Evolutionary conservation across 2,797 vertebrate genomes (phyloP).

Genomic region (Stomatorhinus walkeri): DNA sequence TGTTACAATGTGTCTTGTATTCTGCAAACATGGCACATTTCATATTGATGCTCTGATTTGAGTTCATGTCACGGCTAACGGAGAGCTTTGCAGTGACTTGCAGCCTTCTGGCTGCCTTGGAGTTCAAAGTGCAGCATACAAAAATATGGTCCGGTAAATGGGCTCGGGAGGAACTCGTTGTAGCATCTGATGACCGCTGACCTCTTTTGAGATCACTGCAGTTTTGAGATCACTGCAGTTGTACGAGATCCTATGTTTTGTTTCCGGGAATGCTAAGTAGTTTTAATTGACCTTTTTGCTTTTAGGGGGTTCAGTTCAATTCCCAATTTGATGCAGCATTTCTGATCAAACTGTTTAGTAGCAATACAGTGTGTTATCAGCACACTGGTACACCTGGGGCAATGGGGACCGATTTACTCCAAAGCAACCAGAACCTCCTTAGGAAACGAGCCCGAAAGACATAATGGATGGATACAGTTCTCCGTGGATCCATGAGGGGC

Average conservation of each 20-base stretch:
- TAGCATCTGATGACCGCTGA: not conserved
- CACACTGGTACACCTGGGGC: not conserved
- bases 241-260: not conserved
- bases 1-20: not conserved
- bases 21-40: not conserved
- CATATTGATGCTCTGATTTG: not conserved
- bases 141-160: not conserved
- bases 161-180: not conserved
- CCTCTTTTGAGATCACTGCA: not conserved
- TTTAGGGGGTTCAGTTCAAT: not conserved
- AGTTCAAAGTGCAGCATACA: not conserved
- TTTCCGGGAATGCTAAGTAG: not conserved
- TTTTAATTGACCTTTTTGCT: not conserved
- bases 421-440: not conserved
- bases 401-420: not conserved
- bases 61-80: not conserved
- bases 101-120: not conserved
- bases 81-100: not conserved
- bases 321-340: not conserved
- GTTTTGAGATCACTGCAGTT: not conserved
- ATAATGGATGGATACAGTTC: not conserved
- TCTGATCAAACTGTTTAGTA: not conserved
- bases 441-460: not conserved
- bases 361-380: not conserved
- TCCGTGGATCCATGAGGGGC: not conserved